Evolutionary conservation across 2,797 vertebrate species (phyloP).

Genomic region (Chaetophractus vellerosus): DNA sequence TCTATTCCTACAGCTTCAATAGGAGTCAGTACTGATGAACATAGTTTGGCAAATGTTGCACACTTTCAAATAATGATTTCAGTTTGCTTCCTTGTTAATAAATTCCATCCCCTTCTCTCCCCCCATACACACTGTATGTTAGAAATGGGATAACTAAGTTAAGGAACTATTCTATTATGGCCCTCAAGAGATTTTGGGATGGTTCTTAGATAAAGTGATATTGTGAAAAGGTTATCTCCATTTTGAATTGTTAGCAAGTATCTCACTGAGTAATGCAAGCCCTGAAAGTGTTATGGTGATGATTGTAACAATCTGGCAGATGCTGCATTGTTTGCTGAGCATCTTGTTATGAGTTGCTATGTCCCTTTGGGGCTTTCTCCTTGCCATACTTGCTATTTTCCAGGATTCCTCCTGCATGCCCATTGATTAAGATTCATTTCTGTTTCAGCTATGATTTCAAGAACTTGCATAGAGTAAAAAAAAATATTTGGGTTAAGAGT

Average conservation of each 20-base stretch:
- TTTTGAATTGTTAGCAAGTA: conserved; percentile 26
- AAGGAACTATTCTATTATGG: background rate
- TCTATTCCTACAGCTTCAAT: background rate
- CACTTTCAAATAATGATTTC: conserved; percentile 21
- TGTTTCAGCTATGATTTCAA: conserved; percentile 36
- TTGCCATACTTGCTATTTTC: background rate
- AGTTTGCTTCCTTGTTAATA: background rate
- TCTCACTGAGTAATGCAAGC: background rate
- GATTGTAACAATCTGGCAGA: background rate
- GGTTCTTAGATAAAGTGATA: background rate
- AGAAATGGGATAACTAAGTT: background rate
- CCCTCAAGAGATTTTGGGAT: background rate
- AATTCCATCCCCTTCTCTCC: background rate
- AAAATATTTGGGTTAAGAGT: background rate
- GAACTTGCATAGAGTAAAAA: background rate
- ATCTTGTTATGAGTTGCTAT: background rate
- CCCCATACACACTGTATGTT: background rate
- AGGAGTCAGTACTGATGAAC: background rate
- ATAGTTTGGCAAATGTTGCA: background rate
- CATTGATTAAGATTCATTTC: background rate
- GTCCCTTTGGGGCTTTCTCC: background rate
- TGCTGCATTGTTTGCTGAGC: background rate
- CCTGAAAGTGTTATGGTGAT: background rate
- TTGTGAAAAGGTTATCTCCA: background rate
- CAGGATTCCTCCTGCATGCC: background rate